Evolutionary conservation across 2,113 vertebrate species (phyloP).

Genomic region (Copsychus sechellarum): DNA sequence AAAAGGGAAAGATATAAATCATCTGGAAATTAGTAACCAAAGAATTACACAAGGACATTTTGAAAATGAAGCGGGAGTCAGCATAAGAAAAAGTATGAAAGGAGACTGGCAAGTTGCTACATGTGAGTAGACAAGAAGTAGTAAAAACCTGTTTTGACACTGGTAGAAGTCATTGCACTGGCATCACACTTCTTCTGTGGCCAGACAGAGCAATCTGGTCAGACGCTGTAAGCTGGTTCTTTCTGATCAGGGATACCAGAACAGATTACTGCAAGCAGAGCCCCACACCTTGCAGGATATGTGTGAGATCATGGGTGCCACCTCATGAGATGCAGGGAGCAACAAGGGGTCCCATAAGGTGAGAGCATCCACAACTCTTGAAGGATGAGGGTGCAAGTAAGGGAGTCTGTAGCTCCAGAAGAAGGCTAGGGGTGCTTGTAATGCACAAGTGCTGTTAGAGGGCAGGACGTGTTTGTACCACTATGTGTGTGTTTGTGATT

Average conservation of each 20-base stretch:
- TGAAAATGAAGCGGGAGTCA: background rate
- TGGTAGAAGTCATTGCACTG: background rate
- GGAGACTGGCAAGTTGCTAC: background rate
- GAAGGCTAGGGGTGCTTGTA: background rate
- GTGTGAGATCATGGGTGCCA: accelerated
- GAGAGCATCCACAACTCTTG: background rate
- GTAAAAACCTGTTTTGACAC: background rate
- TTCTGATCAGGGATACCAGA: background rate
- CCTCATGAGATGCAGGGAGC: background rate
- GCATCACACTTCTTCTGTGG: background rate
- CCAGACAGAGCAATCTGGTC: background rate
- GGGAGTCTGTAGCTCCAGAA: background rate
- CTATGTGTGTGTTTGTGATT: background rate
- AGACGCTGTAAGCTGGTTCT: background rate
- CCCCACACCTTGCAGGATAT: accelerated
- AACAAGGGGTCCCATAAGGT: background rate
- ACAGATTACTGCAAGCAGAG: background rate
- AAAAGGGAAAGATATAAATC: background rate
- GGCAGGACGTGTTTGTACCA: accelerated
- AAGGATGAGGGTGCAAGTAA: background rate
- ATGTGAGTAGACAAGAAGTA: background rate
- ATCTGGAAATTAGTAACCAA: background rate
- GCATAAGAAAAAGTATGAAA: background rate
- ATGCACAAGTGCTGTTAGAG: background rate
- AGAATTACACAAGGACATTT: background rate